Percentiles rank a stretch among this genome's conserved stretches.
Evolutionary conservation across 2,888 invertebrate species (phyloP).

Genomic region (Anoncus sp.): DNA sequence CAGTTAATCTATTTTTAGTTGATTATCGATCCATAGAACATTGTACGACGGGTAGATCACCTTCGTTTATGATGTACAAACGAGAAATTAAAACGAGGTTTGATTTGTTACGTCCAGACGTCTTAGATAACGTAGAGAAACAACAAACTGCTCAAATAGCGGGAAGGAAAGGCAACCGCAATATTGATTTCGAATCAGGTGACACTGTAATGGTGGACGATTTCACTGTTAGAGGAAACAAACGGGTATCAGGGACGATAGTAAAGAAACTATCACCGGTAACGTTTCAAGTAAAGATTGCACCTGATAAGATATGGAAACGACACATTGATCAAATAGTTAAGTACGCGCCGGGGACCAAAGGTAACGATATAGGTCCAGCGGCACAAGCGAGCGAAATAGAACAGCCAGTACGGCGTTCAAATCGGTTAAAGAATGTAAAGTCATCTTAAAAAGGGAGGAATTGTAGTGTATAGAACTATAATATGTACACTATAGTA

Average conservation of each 20-base stretch:
- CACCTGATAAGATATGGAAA: conserved; percentile 41
- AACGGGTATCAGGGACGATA: conserved; percentile 39
- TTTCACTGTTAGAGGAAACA: conserved; percentile 39
- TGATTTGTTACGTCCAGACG: conserved; percentile 44
- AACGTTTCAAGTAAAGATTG: conserved; percentile 38
- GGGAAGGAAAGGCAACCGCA: conserved; percentile 34
- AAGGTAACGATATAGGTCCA: too few species aligned
- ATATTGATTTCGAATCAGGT: conserved; percentile 40
- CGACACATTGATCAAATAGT: conserved; percentile 49
- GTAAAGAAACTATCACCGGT: conserved; percentile 42
- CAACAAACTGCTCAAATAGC: conserved; percentile 7
- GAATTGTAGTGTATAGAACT: too few species aligned
- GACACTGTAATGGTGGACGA: conserved; percentile 50
- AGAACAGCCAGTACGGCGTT: too few species aligned
- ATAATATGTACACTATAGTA: too few species aligned
- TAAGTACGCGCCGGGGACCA: too few species aligned
- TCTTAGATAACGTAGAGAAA: conserved; percentile 5
- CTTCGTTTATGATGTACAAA: conserved; percentile 54
- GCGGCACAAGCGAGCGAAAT: too few species aligned
- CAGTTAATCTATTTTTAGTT: conserved; percentile 45
- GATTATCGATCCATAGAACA: conserved; percentile 57
- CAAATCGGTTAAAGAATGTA: too few species aligned
- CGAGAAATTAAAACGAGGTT: conserved; percentile 46
- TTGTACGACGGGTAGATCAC: conserved; percentile 55
- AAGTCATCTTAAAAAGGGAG: too few species aligned